Conservation (phyloP, 1,140 invertebrate genomes). For the Heliconius nattereri region DNA sequence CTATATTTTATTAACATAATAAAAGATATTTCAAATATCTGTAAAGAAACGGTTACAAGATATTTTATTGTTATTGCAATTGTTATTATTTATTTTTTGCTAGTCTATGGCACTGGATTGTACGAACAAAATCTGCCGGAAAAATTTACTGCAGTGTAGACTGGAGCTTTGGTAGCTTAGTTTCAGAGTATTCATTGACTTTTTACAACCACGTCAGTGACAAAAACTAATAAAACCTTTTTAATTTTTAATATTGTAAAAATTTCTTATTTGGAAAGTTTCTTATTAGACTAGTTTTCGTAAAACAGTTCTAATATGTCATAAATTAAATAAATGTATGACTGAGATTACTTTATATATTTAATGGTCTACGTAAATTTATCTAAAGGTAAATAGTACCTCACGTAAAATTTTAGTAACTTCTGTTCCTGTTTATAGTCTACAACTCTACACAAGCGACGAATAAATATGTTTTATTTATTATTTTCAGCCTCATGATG, state of each 20-base stretch:
- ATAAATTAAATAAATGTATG: too few relatives aligned
- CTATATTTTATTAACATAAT: background rate
- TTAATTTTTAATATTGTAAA: background rate
- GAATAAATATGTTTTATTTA: too few relatives aligned
- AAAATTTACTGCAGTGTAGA: slow-evolving; percentile 26
- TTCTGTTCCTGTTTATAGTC: too few relatives aligned
- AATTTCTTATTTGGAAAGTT: background rate
- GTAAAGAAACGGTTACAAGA: background rate
- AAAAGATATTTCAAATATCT: background rate
- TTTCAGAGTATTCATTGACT: slow-evolving; percentile 20
- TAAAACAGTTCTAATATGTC: too few relatives aligned
- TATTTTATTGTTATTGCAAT: background rate
- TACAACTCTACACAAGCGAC: too few relatives aligned
- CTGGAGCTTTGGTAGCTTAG: slow-evolving; percentile 17
- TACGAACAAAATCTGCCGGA: slow-evolving; percentile 25
- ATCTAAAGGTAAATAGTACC: too few relatives aligned
- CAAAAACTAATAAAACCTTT: slow-evolving; percentile 10
- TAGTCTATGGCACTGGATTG: slow-evolving; percentile 17
- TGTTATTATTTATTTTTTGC: slow-evolving; percentile 16
- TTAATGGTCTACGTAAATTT: too few relatives aligned
- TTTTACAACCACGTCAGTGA: slow-evolving; percentile 19
- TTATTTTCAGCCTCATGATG: too few relatives aligned
- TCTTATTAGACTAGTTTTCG: too few relatives aligned
- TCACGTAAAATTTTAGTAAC: too few relatives aligned
- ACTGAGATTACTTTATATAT: too few relatives aligned